Conservation (phyloP, 2,797 vertebrate genomes). For the Propithecus deckenii region DNA sequence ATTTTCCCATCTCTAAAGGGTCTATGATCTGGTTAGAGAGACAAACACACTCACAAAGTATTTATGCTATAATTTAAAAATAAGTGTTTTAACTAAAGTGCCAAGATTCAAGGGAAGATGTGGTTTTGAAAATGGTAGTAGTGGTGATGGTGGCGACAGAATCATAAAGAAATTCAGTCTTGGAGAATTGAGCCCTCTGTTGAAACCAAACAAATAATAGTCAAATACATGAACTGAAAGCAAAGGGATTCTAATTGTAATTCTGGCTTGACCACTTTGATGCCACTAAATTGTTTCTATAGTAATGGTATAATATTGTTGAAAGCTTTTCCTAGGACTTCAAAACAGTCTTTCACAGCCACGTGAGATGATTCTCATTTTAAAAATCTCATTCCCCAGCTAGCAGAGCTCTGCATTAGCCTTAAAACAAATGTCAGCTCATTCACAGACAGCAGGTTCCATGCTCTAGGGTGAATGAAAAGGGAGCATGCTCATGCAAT, state of each 20-base stretch:
- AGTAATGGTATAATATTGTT: not conserved
- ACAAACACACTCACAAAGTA: not conserved
- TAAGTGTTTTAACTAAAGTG: slow-evolving; percentile 4
- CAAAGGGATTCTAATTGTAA: slow-evolving; percentile 6
- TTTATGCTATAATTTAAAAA: slow-evolving; percentile 1
- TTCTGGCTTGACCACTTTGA: slow-evolving; percentile 42
- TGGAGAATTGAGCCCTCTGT: not conserved
- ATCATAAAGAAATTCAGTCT: not conserved
- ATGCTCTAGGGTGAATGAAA: not conserved
- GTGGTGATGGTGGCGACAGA: not conserved
- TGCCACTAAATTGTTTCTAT: not conserved
- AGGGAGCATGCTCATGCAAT: not conserved
- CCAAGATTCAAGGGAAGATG: not conserved
- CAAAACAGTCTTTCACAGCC: not conserved
- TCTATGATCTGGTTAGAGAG: not conserved
- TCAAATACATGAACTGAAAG: not conserved
- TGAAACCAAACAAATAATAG: slow-evolving; percentile 24
- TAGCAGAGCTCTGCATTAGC: not conserved
- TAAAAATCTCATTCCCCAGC: not conserved
- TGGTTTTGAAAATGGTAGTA: not conserved
- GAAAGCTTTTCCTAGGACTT: not conserved
- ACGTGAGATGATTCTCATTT: not conserved
- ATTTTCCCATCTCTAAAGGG: not conserved
- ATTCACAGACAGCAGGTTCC: not conserved
- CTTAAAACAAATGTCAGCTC: slow-evolving; percentile 4